Percentiles rank a stretch among this genome's conserved stretches.
These are phyloP conservation scores for Hippoglossus stenolepis DNA, from an alignment of 2,113 vertebrate genomes.

Conservation along the genomic window DNA sequence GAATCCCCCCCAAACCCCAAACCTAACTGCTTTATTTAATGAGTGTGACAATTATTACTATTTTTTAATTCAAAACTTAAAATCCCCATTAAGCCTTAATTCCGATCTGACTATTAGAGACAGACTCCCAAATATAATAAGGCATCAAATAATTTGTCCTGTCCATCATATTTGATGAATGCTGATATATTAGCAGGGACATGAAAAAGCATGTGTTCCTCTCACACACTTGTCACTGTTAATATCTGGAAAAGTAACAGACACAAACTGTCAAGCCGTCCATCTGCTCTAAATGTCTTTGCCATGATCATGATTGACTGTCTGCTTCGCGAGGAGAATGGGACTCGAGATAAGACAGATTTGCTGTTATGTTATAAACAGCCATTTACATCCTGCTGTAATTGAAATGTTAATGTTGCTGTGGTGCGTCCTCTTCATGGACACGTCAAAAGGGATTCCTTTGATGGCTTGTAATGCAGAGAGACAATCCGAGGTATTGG, in stretches of 20 bases:
- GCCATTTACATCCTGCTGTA: constrained; percentile 15
- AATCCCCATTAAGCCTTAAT: neutral
- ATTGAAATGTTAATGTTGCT: neutral
- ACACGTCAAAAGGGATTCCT: neutral
- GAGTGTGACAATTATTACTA: neutral
- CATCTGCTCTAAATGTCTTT: constrained; percentile 22
- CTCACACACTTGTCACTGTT: constrained; percentile 41
- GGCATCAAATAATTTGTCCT: constrained; percentile 58
- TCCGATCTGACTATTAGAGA: neutral
- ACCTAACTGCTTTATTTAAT: neutral
- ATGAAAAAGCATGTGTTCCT: constrained; percentile 33
- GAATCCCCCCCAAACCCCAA: neutral
- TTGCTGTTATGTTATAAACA: constrained; percentile 11
- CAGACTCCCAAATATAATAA: constrained; percentile 16
- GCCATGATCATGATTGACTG: constrained; percentile 42
- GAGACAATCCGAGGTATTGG: neutral
- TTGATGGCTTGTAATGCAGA: neutral
- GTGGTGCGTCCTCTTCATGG: neutral
- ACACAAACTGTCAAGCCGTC: constrained; percentile 50
- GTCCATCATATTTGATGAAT: constrained; percentile 50
- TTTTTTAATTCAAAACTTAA: neutral
- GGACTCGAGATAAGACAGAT: constrained; percentile 10
- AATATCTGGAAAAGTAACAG: constrained; percentile 48
- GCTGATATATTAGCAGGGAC: constrained; percentile 33
- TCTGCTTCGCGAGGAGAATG: constrained; percentile 16